Evolutionary conservation across 2,113 vertebrate genomes (phyloP).

Genomic region (Ardeotis arabs): DNA sequence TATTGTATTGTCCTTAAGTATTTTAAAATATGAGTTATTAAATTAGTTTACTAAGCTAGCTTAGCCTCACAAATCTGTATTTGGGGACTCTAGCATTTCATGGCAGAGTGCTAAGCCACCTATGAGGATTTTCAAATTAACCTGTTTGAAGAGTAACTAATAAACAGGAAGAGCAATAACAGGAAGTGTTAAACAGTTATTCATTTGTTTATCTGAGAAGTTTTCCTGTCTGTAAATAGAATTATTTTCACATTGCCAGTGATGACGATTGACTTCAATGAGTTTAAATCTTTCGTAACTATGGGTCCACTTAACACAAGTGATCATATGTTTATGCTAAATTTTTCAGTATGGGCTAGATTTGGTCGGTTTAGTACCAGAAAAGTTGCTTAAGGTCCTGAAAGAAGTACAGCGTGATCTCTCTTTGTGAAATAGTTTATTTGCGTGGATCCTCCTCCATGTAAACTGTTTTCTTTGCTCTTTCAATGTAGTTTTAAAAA

Average conservation of each 20-base stretch:
- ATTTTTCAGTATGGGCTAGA: not conserved
- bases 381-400: not conserved
- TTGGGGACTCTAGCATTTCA: not conserved
- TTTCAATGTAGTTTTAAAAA: not conserved
- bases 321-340: not conserved
- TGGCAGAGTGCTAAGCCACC: not conserved
- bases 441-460: not conserved
- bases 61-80: not conserved
- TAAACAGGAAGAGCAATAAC: slow-evolving; percentile 11
- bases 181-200: not conserved
- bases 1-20: slow-evolving; percentile 4
- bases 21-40: slow-evolving; percentile 22
- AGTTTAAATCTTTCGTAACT: not conserved
- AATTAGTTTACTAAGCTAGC: not conserved
- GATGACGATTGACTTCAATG: not conserved
- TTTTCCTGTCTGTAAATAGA: slow-evolving; percentile 9
- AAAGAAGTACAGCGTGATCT: not conserved
- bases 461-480: not conserved
- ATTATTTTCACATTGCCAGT: not conserved
- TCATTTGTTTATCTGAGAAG: not conserved
- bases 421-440: not conserved
- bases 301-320: not conserved
- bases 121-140: not conserved
- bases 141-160: not conserved
- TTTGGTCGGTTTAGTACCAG: not conserved